Conservation (phyloP, 1,140 invertebrate genomes). For the Trichonephila clavata region DNA sequence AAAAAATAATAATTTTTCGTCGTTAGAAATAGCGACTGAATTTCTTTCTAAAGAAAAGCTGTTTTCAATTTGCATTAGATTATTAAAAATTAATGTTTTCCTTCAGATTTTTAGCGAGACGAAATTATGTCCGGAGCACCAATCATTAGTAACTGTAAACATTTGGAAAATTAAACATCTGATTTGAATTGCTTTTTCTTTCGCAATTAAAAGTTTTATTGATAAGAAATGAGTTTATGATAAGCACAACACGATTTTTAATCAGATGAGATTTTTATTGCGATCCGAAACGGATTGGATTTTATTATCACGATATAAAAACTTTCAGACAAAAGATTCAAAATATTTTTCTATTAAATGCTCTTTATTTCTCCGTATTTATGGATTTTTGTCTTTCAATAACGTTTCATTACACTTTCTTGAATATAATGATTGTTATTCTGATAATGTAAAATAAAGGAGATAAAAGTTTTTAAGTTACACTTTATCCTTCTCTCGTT, state of each 20-base stretch:
- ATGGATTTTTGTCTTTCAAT: neutral
- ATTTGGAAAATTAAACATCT: neutral
- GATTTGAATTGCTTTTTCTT: neutral
- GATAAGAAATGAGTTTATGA: conserved; percentile 4
- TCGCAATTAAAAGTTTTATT: conserved; percentile 11
- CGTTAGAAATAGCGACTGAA: neutral
- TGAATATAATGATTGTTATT: no score
- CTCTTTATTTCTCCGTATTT: neutral
- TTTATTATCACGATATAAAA: neutral
- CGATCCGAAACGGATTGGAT: neutral
- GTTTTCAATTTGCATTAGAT: neutral
- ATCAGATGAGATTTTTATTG: neutral
- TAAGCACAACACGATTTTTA: neutral
- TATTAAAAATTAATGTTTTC: neutral
- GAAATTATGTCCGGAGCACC: neutral
- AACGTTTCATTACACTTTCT: neutral
- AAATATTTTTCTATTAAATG: neutral
- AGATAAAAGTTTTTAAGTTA: no score
- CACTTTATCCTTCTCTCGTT: no score
- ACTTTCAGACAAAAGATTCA: neutral
- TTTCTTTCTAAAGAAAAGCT: neutral
- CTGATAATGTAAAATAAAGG: no score
- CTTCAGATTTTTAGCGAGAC: neutral
- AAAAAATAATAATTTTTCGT: neutral
- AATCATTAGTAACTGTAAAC: neutral